These are phyloP conservation scores for Gasterosteus nipponicus DNA, from an alignment of 2,113 vertebrate genomes.

Conservation along the genomic window DNA sequence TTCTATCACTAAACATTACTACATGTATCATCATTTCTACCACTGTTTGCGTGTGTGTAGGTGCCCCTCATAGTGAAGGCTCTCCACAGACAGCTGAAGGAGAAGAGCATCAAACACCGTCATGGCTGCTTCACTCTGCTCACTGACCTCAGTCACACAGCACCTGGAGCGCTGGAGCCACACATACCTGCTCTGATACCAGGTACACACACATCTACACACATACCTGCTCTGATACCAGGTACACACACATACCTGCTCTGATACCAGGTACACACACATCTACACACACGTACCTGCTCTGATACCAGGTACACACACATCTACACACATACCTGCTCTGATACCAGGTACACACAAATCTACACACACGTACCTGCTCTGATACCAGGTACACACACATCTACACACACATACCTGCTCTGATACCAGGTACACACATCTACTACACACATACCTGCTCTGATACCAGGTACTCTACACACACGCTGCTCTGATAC, in stretches of 20 bases:
- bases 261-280: not conserved
- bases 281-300: too few species aligned
- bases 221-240: not conserved
- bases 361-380: not conserved
- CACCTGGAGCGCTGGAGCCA: conserved; percentile 87
- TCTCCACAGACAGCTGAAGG: conserved; percentile 90
- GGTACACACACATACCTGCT: conserved; percentile 7
- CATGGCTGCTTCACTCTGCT: conserved; percentile 93
- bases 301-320: not conserved
- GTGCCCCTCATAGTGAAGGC: conserved; percentile 89
- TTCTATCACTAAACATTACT: too few species aligned
- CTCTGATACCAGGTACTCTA: too few species aligned
- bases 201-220: conserved; percentile 76
- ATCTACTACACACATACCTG: not conserved
- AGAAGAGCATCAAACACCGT: conserved; percentile 87
- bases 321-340: not conserved
- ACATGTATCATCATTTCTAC: too few species aligned
- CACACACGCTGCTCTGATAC: too few species aligned
- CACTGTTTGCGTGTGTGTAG: conserved; percentile 64
- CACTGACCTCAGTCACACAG: conserved; percentile 85
- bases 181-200: conserved; percentile 88
- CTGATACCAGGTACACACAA: too few species aligned
- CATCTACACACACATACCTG: too few species aligned
- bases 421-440: too few species aligned
- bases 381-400: too few species aligned